Base-by-base conservation (phyloP, 2,797 vertebrate species). In the Enteromius paludinosus region DNA sequence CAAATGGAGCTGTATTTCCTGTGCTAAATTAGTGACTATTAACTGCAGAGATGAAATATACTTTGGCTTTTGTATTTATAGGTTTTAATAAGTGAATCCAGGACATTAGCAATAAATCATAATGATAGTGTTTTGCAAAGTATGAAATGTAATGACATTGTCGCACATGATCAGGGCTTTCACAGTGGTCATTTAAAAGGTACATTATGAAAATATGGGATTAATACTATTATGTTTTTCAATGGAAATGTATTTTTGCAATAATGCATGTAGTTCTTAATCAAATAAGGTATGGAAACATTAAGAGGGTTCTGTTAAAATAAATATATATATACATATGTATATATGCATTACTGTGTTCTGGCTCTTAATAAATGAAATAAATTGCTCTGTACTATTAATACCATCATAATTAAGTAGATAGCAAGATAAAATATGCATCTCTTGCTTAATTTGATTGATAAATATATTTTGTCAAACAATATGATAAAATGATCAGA, bases 11-110 rank as follows among this genome's bases (percentile, higher is more conserved):
- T 59, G 20, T 43, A 9, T 49, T 68, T 35, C 43, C 20, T 28
- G 38, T 47, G 62, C 59, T 84, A 14, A 78, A 74, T 86, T 70
- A 77, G 52, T 80, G 6, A 83, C 49, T 47, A 18, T 79, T 35
- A 84, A 52, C 47, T 59, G 18, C 65, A 80, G 61, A 68, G 59
- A 64, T 79, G 3, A 76, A 45, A 83, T 70, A 23, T 33, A 62
- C 25, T 52, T 68, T 45, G 65, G 45, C 12, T 43, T 70, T 69
- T 76, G 52, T 70, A 75, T 59, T 17, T 0, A 41, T 81, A 28
- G 14, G 12, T 25, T 68, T 61, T 30, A 69, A 68, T 82, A 41
- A 82, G 74, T 64, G 17, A 79, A 30, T 33, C 5, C 64, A 2
- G 78, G 59, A 69, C 41, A 64, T 54, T 4, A 62, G 14, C 18